Evolutionary conservation across 2,113 vertebrate genomes (phyloP).

Genomic region (Lota lota): DNA sequence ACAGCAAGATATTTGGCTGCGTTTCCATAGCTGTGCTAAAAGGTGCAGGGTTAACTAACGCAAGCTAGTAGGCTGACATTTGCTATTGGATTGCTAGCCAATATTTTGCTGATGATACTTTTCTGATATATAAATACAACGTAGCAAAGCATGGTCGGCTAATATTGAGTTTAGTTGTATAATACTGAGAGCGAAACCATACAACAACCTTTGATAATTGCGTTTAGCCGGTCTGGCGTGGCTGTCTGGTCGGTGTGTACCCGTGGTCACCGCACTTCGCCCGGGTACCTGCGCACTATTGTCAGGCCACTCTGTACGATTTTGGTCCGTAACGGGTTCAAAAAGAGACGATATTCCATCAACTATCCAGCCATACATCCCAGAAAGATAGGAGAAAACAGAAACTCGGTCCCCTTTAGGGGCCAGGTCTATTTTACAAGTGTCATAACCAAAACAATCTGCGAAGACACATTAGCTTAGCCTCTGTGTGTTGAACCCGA

Average conservation of each 20-base stretch:
- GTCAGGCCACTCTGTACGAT: slow-evolving; percentile 53
- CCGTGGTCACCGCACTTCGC: slow-evolving; percentile 25
- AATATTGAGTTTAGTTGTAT: background rate
- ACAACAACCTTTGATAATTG: slow-evolving; percentile 73
- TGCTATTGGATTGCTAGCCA: background rate
- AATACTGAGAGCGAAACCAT: too few species aligned
- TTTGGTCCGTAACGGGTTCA: slow-evolving; percentile 64
- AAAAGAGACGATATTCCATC: slow-evolving; percentile 78
- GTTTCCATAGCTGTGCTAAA: too few species aligned
- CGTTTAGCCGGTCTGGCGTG: slow-evolving; percentile 68
- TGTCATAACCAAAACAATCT: slow-evolving; percentile 4
- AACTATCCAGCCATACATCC: slow-evolving; percentile 83
- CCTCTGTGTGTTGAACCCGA: background rate
- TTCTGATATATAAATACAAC: background rate
- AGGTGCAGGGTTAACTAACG: background rate
- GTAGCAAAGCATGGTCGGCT: background rate
- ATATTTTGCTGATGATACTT: background rate
- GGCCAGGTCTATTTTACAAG: slow-evolving; percentile 61
- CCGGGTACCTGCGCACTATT: slow-evolving; percentile 27
- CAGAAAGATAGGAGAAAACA: slow-evolving; percentile 68
- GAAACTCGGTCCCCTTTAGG: slow-evolving; percentile 41
- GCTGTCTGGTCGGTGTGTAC: slow-evolving; percentile 42
- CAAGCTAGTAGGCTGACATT: background rate
- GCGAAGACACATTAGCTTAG: slow-evolving; percentile 38
- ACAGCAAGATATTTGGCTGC: background rate